Evolutionary conservation across 2,113 vertebrate species (phyloP).

Genomic region (Amia ocellicauda): DNA sequence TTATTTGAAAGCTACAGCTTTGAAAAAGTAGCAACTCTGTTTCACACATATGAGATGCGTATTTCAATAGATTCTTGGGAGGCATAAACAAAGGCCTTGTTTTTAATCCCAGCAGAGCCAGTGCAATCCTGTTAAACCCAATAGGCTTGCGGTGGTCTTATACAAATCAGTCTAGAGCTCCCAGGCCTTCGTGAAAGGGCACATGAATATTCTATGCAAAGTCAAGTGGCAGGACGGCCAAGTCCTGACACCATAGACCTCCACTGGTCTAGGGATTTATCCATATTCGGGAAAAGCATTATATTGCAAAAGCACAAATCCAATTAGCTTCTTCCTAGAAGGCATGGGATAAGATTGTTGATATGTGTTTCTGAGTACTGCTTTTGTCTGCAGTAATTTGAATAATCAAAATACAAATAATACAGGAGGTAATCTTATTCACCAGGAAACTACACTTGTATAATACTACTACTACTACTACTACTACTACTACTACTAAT

Average conservation of each 20-base stretch:
- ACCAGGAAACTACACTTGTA: too few species aligned
- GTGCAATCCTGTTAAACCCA: neutral
- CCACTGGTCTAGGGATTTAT: neutral
- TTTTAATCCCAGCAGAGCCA: neutral
- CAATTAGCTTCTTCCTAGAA: constrained; percentile 18
- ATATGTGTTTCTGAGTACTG: too few species aligned
- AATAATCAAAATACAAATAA: too few species aligned
- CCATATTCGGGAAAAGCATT: neutral
- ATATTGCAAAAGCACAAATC: constrained; percentile 20
- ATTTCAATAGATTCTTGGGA: neutral
- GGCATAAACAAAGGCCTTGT: neutral
- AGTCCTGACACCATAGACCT: neutral
- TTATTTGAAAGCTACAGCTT: too few species aligned
- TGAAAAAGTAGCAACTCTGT: neutral
- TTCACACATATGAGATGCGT: neutral
- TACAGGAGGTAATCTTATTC: too few species aligned
- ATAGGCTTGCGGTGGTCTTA: neutral
- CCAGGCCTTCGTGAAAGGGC: neutral
- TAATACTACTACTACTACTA: too few species aligned
- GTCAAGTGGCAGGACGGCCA: neutral
- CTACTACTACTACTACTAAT: too few species aligned
- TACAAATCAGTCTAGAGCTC: neutral
- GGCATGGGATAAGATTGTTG: neutral
- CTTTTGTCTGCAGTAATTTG: too few species aligned
- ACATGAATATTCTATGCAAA: neutral